Evolutionary conservation across 2,888 invertebrate genomes (phyloP).

Genomic region (Philonicus albiceps): DNA sequence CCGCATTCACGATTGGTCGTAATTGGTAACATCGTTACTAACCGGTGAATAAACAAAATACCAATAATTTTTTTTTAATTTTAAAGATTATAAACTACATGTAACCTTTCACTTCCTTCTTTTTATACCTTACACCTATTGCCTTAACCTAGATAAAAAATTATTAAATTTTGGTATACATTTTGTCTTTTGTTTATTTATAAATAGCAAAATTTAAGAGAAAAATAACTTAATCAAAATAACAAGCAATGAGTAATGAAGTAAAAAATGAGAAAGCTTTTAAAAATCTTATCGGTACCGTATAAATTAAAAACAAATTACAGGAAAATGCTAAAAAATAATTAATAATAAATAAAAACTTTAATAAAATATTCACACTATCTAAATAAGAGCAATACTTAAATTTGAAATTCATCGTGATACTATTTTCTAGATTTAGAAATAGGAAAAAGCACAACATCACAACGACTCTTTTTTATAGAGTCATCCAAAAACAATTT

Average conservation of each 20-base stretch:
- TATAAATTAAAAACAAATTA: neutral
- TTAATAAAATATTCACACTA: neutral
- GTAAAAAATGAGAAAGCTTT: neutral
- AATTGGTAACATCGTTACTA: neutral
- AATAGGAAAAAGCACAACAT: too few relatives aligned
- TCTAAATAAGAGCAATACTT: too few relatives aligned
- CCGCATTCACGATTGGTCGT: neutral
- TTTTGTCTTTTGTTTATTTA: too few relatives aligned
- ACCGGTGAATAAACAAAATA: neutral
- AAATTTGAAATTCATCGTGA: too few relatives aligned
- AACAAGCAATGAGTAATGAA: neutral
- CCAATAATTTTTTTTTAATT: neutral
- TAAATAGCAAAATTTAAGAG: too few relatives aligned
- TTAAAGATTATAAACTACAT: neutral
- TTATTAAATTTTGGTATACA: too few relatives aligned
- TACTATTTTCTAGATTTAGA: neutral
- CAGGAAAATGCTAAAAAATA: neutral
- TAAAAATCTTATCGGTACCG: neutral
- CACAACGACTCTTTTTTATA: too few relatives aligned
- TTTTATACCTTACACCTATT: neutral
- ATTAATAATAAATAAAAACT: too few relatives aligned
- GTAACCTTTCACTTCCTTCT: neutral
- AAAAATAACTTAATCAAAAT: neutral
- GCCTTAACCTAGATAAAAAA: neutral
- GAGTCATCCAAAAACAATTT: too few relatives aligned